phyloP scores from a whole-genome alignment of 2,797 vertebrate genomes.

The Takifugu rubripes region DNA sequence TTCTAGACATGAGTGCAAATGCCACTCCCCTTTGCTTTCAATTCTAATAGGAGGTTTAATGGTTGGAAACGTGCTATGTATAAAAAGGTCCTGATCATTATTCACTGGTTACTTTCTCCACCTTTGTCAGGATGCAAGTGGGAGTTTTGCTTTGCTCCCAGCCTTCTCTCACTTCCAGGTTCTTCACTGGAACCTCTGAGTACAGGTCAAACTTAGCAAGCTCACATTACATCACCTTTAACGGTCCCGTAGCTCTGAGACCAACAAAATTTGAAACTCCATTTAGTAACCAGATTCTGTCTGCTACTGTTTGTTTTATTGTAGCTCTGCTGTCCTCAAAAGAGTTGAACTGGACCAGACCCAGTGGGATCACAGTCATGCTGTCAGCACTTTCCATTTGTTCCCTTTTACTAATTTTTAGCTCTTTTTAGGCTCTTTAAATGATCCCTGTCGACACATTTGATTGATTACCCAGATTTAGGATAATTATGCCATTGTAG shows the following conservation, averaged over 20 bases:
- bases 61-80: not conserved
- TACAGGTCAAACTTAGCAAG: not conserved
- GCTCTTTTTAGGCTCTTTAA: not conserved
- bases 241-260: not conserved
- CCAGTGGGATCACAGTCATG: conserved; percentile 7
- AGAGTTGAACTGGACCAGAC: conserved; percentile 14
- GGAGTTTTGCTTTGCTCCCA: not conserved
- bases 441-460: too few relatives aligned
- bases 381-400: conserved; percentile 8
- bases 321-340: conserved; percentile 13
- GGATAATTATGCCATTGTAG: too few relatives aligned
- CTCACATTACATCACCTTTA: not conserved
- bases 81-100: not conserved
- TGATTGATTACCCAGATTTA: too few relatives aligned
- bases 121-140: conserved; percentile 1
- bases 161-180: conserved; percentile 16
- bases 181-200: not conserved
- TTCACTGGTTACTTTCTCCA: not conserved
- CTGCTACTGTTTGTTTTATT: conserved; percentile 11
- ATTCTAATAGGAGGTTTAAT: too few relatives aligned
- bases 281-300: not conserved
- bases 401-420: conserved; percentile 20
- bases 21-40: too few relatives aligned
- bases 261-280: not conserved
- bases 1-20: not conserved